Evolutionary conservation across 2,797 vertebrate genomes (phyloP), one percentile per base, ranked within the genome.

Genomic region (Mycteria americana): DNA sequence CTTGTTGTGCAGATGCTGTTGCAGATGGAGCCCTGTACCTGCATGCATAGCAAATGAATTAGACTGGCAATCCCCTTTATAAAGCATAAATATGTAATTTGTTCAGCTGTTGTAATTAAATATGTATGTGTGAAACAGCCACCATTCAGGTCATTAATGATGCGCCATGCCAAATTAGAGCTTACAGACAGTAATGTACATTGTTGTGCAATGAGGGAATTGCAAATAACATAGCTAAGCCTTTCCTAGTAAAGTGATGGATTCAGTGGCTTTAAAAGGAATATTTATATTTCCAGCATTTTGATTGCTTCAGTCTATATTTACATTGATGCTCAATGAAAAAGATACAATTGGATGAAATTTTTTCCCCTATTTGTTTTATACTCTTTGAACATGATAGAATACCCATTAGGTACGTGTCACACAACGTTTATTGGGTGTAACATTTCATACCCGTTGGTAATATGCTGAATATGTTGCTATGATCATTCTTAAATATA

Each of bases 61-160:
- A 98, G 98, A 98, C 98, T 98, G 98, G 98, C 98, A 98, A 98
- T 98, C 98, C 98, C 98, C 98, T 98, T 99, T 99, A 98, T 99
- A 98, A 99, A 98, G 98, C 99, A 99, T 99, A 99, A 99, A 99
- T 99, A 99, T 99, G 99, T 99, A 99, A 99, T 99, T 99, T 99
- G 99, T 99, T 99, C 99, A 99, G 99, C 99, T 99, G 99, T 99
- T 99, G 98, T 98, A 98, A 99, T 99, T 99, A 99, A 99, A 99
- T 99, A 99, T 99, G 99, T 98, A 99, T 98, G 98, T 99, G 98
- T 99, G 99, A 99, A 99, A 99, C 99, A 98, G 98, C 97, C 97
- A 99, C 99, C 98, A 98, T 99, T 99, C 98, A 98, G 99, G 98
- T 99, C 99, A 98, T 99, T 99, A 99, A 98, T 98, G 98, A 98